Evolutionary conservation across 2,113 vertebrate species (phyloP).

Genomic region (Scopus umbretta): DNA sequence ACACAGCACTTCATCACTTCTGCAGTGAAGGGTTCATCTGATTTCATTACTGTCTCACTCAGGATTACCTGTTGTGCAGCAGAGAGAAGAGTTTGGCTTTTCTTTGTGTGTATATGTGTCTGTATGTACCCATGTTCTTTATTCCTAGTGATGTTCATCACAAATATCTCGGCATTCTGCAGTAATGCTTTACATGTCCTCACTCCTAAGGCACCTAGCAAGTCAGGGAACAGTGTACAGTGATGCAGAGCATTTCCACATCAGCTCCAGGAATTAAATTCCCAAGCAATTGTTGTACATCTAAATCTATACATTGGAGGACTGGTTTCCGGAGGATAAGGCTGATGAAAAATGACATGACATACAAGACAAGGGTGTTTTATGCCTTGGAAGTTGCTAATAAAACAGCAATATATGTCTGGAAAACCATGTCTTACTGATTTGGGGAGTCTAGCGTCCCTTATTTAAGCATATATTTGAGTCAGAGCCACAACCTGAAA

Average conservation of each 20-base stretch:
- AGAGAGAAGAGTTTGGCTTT: neutral
- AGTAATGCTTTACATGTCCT: neutral
- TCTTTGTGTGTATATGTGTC: neutral
- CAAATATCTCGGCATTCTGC: neutral
- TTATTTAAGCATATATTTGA: neutral
- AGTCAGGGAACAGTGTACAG: neutral
- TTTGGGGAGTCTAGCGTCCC: neutral
- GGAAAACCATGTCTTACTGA: neutral
- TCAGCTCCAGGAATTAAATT: neutral
- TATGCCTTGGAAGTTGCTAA: neutral
- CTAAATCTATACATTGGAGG: neutral
- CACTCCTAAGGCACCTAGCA: neutral
- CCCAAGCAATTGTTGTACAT: neutral
- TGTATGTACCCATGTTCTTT: neutral
- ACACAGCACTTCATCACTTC: neutral
- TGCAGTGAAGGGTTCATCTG: neutral
- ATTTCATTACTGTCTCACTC: neutral
- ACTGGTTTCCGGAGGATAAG: neutral
- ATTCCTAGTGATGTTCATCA: neutral
- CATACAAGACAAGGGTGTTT: neutral
- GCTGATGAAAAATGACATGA: neutral
- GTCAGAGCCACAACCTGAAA: neutral
- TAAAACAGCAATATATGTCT: neutral
- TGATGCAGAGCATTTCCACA: neutral
- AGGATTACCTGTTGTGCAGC: neutral